Evolutionary conservation across 2,888 invertebrate species (phyloP).

Genomic region (Aphrophora alni): DNA sequence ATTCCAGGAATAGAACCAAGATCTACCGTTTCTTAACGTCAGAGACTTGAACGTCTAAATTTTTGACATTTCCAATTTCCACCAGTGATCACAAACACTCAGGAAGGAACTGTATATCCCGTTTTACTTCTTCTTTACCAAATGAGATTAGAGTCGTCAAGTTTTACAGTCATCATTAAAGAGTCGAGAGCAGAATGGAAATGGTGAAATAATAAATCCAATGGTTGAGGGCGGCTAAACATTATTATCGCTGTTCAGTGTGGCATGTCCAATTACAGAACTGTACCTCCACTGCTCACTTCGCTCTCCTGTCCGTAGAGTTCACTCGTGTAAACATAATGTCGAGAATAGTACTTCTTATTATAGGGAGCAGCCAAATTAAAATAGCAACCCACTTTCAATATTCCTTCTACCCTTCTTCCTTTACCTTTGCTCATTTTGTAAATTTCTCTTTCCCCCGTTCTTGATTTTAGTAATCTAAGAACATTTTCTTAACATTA

Average conservation of each 20-base stretch:
- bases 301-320: slow-evolving; percentile 41
- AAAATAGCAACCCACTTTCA: not conserved
- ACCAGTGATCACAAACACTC: slow-evolving; percentile 39
- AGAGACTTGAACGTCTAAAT: too few species aligned
- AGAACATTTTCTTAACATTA: too few species aligned
- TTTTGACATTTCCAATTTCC: too few species aligned
- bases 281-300: slow-evolving; percentile 19
- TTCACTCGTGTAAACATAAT: slow-evolving; percentile 49
- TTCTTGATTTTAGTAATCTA: too few species aligned
- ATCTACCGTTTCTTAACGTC: too few species aligned
- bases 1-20: too few species aligned
- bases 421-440: not conserved
- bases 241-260: slow-evolving; percentile 49
- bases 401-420: not conserved
- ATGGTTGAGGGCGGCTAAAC: slow-evolving; percentile 40
- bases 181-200: not conserved
- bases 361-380: not conserved
- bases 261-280: slow-evolving; percentile 49
- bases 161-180: not conserved
- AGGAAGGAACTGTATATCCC: slow-evolving; percentile 14
- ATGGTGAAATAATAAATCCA: slow-evolving; percentile 22
- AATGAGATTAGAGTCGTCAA: not conserved
- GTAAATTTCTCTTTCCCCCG: not conserved
- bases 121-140: not conserved
- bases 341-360: slow-evolving; percentile 28